phyloP scores from a whole-genome alignment of 2,888 invertebrate species.

The Leistus spinibarbis region DNA sequence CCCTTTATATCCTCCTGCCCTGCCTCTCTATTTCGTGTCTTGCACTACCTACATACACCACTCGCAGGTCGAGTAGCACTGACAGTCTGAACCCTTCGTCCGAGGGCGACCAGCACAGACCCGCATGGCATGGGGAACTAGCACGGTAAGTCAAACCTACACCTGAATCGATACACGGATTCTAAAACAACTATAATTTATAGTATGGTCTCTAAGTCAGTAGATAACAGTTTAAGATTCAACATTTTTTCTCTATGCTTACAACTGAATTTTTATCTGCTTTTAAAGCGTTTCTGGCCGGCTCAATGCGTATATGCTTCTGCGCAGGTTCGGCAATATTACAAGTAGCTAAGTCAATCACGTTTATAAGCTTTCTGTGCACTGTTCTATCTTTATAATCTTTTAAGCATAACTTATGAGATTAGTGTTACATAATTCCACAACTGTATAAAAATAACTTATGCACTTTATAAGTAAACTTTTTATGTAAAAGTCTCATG shows the following conservation, averaged over 20 bases:
- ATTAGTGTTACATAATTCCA: no score
- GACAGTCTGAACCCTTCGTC: conserved; percentile 38
- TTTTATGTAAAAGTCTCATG: no score
- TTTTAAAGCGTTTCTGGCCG: not conserved
- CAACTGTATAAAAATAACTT: no score
- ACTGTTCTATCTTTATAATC: no score
- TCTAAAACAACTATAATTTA: not conserved
- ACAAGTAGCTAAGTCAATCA: no score
- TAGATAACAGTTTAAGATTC: not conserved
- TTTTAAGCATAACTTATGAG: no score
- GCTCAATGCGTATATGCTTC: not conserved
- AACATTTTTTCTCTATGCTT: no score
- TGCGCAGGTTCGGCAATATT: no score
- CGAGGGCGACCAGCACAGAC: conserved; percentile 49
- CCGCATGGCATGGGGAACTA: conserved; percentile 70
- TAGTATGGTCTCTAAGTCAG: not conserved
- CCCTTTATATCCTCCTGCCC: not conserved
- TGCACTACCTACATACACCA: conserved; percentile 6
- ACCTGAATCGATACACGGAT: not conserved
- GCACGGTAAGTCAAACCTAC: conserved; percentile 63
- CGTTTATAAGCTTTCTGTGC: no score
- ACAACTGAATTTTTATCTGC: not conserved
- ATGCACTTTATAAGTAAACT: no score
- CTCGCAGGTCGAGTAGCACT: conserved; percentile 40
- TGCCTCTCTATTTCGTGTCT: conserved; percentile 1